Evolutionary conservation across 2,888 invertebrate genomes (phyloP), one percentile per base, ranked within the genome.

Genomic region (Luffia ferchaultella): DNA sequence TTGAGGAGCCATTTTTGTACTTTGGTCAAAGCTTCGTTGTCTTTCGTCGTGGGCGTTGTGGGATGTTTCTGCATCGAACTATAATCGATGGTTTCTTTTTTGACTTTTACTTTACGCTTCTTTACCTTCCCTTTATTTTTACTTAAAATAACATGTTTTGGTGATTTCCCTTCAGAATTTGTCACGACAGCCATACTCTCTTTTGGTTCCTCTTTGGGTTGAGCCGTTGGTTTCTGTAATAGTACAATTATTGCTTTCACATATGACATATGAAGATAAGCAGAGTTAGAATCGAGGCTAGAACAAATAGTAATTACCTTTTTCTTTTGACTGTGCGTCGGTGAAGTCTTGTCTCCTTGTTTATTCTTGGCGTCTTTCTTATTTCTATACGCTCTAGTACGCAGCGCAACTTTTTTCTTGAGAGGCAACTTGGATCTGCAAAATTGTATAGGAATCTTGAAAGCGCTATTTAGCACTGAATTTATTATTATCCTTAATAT

Each of bases 1-100:
- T 91, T 92, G 49, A 93, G 71, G 50, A 94, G 74, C 94, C 94
- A 94, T 60, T 92, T 92, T 61, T 93, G 91, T n/a, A 94, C 94
- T 73, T 93, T 94, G 17, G 91, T 91, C 72, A 63, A 78, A 16
- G 87, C 80, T 60, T 87, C 85, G 5, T 77, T 85, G 57, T 87
- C 87, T 60, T 85, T 86, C n/a, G n/a, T n/a, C 45, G 82, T 80
- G 18, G 86, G 86, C 16, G 85, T 77, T 19, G 79, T 76, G 2
- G 85, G 85, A 59, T 87, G 87, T 53, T 88, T 85, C 64, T 90
- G 90, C 62, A 87, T 85, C 3, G 87, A 87, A 59, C 90, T 90
- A 62, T 93, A 93, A 66, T 93, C 93, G 57, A 93, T 93, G 3
- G 91, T 91, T 69, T 93, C 93, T 61, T 89, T 89, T 64, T 89